These are phyloP conservation scores for Pogonocichla stellata DNA, from an alignment of 2,113 vertebrate species.

Conservation along the genomic window DNA sequence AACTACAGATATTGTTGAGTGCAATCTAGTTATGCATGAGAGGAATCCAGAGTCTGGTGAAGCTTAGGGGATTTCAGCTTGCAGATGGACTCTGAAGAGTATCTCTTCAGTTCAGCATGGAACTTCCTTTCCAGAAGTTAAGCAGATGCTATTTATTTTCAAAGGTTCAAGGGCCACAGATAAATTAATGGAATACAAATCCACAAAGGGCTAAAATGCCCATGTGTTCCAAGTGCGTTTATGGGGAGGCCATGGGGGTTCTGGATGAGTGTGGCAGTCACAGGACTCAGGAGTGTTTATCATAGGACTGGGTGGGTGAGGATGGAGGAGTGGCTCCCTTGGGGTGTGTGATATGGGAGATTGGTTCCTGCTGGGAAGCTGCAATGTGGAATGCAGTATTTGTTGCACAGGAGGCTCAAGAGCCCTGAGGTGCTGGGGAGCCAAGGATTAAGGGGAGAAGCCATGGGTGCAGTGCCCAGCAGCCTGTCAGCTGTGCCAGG, in stretches of 20 bases:
- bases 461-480: background rate
- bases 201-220: background rate
- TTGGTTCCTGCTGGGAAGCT: background rate
- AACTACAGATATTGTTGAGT: background rate
- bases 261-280: background rate
- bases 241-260: background rate
- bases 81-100: background rate
- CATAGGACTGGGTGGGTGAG: background rate
- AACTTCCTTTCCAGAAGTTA: background rate
- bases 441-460: background rate
- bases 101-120: background rate
- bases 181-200: background rate
- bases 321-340: background rate
- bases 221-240: rapidly evolving
- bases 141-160: background rate
- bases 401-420: background rate
- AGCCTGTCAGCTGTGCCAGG: background rate
- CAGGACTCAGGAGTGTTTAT: background rate
- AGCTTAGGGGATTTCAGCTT: background rate
- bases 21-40: background rate
- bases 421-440: background rate
- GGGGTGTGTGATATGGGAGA: rapidly evolving
- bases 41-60: background rate
- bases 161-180: background rate
- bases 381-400: background rate